Conservation (phyloP, 1,140 invertebrate species). For the Macrocentrus cingulum region DNA sequence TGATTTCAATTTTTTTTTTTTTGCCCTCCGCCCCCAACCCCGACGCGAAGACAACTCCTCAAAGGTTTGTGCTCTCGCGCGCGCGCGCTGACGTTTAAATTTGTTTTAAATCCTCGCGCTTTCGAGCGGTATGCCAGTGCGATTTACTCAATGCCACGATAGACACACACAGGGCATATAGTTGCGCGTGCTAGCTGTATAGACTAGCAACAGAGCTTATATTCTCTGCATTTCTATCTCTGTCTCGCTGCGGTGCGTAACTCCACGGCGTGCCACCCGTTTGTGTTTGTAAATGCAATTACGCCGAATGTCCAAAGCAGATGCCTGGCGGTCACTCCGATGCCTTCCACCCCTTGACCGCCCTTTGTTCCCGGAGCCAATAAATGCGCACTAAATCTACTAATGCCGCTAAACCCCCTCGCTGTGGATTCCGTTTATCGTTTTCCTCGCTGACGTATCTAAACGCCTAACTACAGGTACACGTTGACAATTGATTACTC, state of each 20-base stretch:
- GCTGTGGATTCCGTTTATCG: slow-evolving; percentile 21
- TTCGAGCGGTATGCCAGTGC: slow-evolving; percentile 7
- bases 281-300: slow-evolving; percentile 48
- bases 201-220: too few relatives aligned
- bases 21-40: neutral
- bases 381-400: slow-evolving; percentile 49
- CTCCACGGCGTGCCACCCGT: slow-evolving; percentile 23
- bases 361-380: slow-evolving; percentile 46
- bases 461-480: neutral
- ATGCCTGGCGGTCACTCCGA: slow-evolving; percentile 47
- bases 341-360: slow-evolving; percentile 35
- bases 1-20: slow-evolving; percentile 4
- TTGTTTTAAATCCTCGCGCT: slow-evolving; percentile 18
- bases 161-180: neutral
- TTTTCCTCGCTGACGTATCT: neutral
- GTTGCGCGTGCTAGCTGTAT: too few relatives aligned
- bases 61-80: too few relatives aligned
- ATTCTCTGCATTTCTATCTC: neutral
- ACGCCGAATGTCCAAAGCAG: slow-evolving; percentile 51
- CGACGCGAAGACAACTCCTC: slow-evolving; percentile 15
- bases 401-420: slow-evolving; percentile 26
- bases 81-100: slow-evolving; percentile 17
- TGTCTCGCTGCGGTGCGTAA: slow-evolving; percentile 17
- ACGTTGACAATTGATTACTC: too few relatives aligned
- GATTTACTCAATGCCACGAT: slow-evolving; percentile 1